Conservation (phyloP, 1,140 invertebrate species). For the Brachionus rubens region DNA sequence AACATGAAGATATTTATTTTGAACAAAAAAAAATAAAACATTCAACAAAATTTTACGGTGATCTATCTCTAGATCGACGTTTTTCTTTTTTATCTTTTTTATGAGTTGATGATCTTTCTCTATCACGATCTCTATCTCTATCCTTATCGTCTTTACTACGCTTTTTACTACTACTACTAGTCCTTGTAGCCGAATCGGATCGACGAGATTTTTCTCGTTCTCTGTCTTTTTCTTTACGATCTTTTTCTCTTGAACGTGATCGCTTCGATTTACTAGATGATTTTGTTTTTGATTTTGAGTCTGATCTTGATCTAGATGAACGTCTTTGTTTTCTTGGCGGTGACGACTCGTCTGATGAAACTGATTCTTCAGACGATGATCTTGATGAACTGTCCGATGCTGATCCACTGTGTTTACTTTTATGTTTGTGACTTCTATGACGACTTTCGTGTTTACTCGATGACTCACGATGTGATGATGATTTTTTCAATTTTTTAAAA, state of each 20-base stretch:
- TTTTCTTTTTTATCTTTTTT: constrained; percentile 43
- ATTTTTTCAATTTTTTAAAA: constrained; percentile 12
- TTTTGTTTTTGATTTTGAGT: constrained; percentile 21
- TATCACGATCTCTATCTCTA: neutral
- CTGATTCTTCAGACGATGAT: neutral
- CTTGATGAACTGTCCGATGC: neutral
- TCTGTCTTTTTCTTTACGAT: neutral
- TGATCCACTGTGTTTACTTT: constrained; percentile 3
- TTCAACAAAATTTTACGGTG: constrained; percentile 19
- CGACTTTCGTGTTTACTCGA: neutral
- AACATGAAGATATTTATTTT: neutral
- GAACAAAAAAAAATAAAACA: neutral
- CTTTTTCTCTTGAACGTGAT: constrained; percentile 27
- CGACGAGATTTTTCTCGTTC: neutral
- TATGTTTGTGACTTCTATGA: too few relatives aligned
- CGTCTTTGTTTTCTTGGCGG: constrained; percentile 13
- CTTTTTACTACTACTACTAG: neutral
- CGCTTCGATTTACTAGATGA: neutral
- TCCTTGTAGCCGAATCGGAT: neutral
- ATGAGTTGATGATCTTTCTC: constrained; percentile 6
- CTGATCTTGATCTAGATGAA: constrained; percentile 1
- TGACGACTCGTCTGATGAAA: neutral
- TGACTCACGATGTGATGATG: neutral
- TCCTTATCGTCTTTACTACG: constrained; percentile 30
- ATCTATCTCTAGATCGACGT: constrained; percentile 5